Conservation (phyloP, 2,888 invertebrate genomes). For the Protula sp. region DNA sequence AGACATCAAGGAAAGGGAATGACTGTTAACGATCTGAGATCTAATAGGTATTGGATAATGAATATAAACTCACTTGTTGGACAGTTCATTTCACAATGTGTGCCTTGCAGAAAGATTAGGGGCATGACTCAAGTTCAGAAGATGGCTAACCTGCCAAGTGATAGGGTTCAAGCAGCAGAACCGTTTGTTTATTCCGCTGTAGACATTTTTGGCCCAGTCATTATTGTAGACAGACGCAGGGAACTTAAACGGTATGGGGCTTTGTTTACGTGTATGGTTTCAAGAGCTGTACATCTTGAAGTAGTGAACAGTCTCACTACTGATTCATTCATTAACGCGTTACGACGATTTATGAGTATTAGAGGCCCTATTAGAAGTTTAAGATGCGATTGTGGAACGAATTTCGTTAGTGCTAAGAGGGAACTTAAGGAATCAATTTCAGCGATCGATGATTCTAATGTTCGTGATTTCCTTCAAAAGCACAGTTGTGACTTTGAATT, state of each 20-base stretch:
- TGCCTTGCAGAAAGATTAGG: slow-evolving; percentile 31
- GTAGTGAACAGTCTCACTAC: slow-evolving; percentile 19
- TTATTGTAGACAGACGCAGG: slow-evolving; percentile 29
- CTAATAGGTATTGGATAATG: slow-evolving; percentile 14
- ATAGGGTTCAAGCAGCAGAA: slow-evolving; percentile 27
- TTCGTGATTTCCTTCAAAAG: background rate
- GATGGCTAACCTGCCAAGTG: slow-evolving; percentile 43
- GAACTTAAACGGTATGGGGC: slow-evolving; percentile 34
- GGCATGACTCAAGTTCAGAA: slow-evolving; percentile 27
- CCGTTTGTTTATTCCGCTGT: slow-evolving; percentile 37
- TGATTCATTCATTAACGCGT: slow-evolving; percentile 23
- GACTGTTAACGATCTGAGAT: slow-evolving; percentile 20
- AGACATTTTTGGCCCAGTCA: slow-evolving; percentile 43
- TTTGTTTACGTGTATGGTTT: slow-evolving; percentile 38
- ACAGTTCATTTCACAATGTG: slow-evolving; percentile 25
- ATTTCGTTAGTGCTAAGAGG: slow-evolving; percentile 1
- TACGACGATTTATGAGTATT: slow-evolving; percentile 20
- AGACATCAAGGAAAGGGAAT: too few relatives aligned
- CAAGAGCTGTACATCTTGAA: slow-evolving; percentile 39
- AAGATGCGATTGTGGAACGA: background rate
- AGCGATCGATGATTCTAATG: background rate
- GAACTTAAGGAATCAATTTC: background rate
- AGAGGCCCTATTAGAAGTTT: slow-evolving; percentile 14
- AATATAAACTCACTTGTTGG: background rate
- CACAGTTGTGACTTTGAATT: slow-evolving; percentile 1